A percentile compares a stretch with the other conserved stretches of the same genome.
Evolutionary conservation across 1,140 invertebrate genomes (phyloP).

Genomic region (Platyscapa corneri): DNA sequence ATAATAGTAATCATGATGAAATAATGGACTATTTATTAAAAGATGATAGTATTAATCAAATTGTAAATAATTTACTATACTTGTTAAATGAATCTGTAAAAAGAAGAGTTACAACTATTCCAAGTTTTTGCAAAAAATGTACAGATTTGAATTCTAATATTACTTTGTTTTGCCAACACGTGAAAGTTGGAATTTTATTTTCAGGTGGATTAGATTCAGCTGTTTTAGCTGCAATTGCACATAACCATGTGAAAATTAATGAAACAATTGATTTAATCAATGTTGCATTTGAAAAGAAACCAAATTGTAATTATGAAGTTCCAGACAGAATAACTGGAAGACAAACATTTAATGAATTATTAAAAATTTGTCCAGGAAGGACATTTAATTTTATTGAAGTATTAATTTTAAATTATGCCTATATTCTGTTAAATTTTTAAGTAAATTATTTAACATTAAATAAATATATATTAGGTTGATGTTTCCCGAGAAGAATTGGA

Average conservation of each 20-base stretch:
- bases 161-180: conserved; percentile 76
- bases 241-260: conserved; percentile 80
- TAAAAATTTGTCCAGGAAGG: conserved; percentile 80
- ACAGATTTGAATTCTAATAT: conserved; percentile 62
- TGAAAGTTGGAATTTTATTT: conserved; percentile 90
- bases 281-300: conserved; percentile 89
- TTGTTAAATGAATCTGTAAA: conserved; percentile 79
- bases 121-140: conserved; percentile 81
- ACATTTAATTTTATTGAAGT: conserved; percentile 84
- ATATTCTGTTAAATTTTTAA: conserved; percentile 13
- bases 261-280: conserved; percentile 95
- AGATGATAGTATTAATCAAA: conserved; percentile 68
- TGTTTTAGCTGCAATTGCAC: conserved; percentile 86
- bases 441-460: conserved; percentile 42
- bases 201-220: conserved; percentile 97
- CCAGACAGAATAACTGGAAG: conserved; percentile 88
- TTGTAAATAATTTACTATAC: conserved; percentile 73
- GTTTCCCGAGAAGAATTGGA: conserved; percentile 82
- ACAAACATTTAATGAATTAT: conserved; percentile 83
- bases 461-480: conserved; percentile 79
- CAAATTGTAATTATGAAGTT: conserved; percentile 77
- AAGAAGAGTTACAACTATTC: conserved; percentile 79
- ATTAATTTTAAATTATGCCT: conserved; percentile 50
- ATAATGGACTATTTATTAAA: conserved; percentile 73
- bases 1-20: conserved; percentile 69